Conservation (phyloP, 2,888 invertebrate genomes). For the Volucella bombylans region DNA sequence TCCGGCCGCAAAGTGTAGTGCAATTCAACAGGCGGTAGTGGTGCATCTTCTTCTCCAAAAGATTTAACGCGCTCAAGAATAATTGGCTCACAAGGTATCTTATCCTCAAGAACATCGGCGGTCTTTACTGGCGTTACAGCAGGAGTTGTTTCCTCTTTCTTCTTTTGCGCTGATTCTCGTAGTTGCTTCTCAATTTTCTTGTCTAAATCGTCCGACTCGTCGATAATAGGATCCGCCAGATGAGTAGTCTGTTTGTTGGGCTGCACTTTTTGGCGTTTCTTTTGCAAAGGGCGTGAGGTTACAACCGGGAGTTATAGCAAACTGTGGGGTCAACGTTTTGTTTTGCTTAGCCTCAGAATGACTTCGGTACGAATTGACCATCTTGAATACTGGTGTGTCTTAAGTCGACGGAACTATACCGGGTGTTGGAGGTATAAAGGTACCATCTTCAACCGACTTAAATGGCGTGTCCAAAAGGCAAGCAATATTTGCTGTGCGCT, state of each 20-base stretch:
- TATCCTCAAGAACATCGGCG: conserved; percentile 76
- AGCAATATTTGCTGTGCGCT: conserved; percentile 77
- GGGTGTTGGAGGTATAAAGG: conserved; percentile 84
- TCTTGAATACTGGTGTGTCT: conserved; percentile 78
- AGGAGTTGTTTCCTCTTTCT: conserved; percentile 2
- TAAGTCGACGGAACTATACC: conserved; percentile 83
- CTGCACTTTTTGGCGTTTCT: conserved; percentile 78
- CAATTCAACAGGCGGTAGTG: conserved; percentile 74
- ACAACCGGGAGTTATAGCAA: conserved; percentile 83
- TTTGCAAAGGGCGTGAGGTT: conserved; percentile 72
- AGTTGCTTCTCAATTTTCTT: conserved; percentile 77
- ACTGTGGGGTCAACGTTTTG: conserved; percentile 84
- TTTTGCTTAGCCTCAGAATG: conserved; percentile 84
- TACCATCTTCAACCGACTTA: conserved; percentile 82
- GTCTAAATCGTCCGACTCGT: conserved; percentile 84
- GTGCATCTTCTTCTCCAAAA: conserved; percentile 75
- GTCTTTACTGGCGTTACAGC: conserved; percentile 36
- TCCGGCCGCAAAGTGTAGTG: conserved; percentile 80
- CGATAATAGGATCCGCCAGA: conserved; percentile 86
- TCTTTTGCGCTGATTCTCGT: conserved; percentile 74
- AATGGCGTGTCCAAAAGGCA: conserved; percentile 85
- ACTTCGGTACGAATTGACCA: conserved; percentile 76
- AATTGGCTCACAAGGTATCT: conserved; percentile 79
- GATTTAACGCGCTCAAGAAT: conserved; percentile 80
- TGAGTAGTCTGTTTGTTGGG: conserved; percentile 85